phyloP scores from a whole-genome alignment of 1,140 invertebrate species.

The Gryllus bimaculatus region DNA sequence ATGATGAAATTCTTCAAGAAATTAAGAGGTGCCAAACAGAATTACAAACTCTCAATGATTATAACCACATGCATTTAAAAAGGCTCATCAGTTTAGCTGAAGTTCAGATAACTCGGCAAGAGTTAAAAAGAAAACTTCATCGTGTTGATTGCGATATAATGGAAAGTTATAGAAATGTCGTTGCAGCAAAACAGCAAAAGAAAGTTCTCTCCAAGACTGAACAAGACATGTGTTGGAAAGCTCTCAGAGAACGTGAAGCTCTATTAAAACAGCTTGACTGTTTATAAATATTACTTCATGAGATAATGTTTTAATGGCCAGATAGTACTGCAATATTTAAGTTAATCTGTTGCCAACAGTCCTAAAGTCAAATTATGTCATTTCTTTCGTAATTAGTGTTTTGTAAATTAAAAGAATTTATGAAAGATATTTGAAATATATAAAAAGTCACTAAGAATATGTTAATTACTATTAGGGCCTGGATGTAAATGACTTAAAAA shows the following conservation, averaged over 20 bases:
- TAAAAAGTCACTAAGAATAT: no score
- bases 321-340: no score
- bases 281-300: neutral
- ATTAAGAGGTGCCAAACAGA: slow-evolving; percentile 78
- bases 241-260: slow-evolving; percentile 48
- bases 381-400: no score
- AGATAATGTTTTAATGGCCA: no score
- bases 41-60: slow-evolving; percentile 16
- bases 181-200: slow-evolving; percentile 66
- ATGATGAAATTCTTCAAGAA: slow-evolving; percentile 78
- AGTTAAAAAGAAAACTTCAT: slow-evolving; percentile 57
- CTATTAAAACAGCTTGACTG: slow-evolving; percentile 44
- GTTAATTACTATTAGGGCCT: no score
- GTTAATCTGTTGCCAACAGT: no score
- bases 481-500: no score
- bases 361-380: no score
- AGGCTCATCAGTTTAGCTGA: slow-evolving; percentile 47
- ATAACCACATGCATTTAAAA: slow-evolving; percentile 53
- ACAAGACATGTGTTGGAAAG: slow-evolving; percentile 64
- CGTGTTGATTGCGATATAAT: slow-evolving; percentile 60
- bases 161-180: slow-evolving; percentile 69
- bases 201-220: slow-evolving; percentile 69
- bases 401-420: no score
- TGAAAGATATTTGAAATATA: no score
- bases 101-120: slow-evolving; percentile 55